Evolutionary conservation across 2,113 vertebrate species (phyloP).

Genomic region (Melanerpes aurifrons): DNA sequence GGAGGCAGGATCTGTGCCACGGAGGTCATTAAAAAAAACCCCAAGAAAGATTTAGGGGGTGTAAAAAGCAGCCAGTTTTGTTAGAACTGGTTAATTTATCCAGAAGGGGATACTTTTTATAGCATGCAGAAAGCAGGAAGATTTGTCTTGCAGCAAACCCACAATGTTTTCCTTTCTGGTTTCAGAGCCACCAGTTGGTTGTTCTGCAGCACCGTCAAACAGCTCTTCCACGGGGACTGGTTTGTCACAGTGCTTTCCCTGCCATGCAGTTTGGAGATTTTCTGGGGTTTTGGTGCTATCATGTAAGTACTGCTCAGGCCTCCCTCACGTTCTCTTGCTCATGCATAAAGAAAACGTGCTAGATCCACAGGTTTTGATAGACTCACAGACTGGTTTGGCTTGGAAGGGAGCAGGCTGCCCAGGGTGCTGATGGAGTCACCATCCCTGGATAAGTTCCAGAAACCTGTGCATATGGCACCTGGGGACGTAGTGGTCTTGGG

Average conservation of each 20-base stretch:
- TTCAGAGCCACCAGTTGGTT: conserved; percentile 9
- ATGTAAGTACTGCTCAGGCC: background rate
- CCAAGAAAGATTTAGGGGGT: conserved; percentile 42
- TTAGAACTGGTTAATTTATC: conserved; percentile 5
- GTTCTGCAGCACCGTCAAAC: background rate
- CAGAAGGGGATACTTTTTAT: conserved; percentile 42
- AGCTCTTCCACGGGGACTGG: background rate
- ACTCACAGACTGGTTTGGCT: too few species aligned
- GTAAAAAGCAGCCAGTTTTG: conserved; percentile 1
- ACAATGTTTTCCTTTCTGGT: conserved; percentile 41
- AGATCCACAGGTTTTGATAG: too few species aligned
- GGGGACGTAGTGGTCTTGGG: too few species aligned
- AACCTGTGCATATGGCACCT: too few species aligned
- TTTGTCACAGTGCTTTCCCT: background rate
- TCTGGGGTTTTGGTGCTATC: background rate
- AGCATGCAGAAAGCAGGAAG: conserved; percentile 20
- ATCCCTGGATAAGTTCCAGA: too few species aligned
- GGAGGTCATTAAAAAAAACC: background rate
- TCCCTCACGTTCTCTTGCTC: background rate
- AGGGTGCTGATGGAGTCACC: too few species aligned
- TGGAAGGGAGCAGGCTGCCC: too few species aligned
- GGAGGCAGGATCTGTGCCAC: conserved; percentile 19
- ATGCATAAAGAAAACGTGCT: background rate
- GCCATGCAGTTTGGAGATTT: background rate
- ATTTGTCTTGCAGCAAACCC: conserved; percentile 46